A percentile compares a stretch with the other conserved stretches of the same genome.
phyloP scores from a whole-genome alignment of 1,140 invertebrate genomes.

The Hycleus phaleratus region DNA sequence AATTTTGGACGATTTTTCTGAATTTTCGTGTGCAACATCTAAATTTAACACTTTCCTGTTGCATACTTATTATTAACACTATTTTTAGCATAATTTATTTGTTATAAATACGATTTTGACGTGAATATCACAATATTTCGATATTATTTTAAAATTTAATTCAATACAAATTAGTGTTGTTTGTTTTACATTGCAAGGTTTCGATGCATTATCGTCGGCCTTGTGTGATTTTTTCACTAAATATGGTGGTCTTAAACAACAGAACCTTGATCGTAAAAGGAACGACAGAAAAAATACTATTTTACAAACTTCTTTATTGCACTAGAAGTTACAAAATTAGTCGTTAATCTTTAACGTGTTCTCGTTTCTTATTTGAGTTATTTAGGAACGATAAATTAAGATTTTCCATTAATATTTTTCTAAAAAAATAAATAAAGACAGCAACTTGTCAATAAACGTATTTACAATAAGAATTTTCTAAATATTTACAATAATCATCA shows the following conservation, averaged over 20 bases:
- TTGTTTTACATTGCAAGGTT: neutral
- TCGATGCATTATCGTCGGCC: neutral
- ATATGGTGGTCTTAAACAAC: constrained; percentile 8
- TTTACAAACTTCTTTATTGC: constrained; percentile 12
- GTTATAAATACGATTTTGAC: neutral
- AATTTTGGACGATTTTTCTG: neutral
- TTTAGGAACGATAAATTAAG: constrained; percentile 11
- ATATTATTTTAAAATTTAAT: neutral
- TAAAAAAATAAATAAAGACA: constrained; percentile 13
- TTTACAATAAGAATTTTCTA: neutral
- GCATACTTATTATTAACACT: neutral
- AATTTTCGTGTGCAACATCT: constrained; percentile 10
- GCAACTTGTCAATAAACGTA: neutral
- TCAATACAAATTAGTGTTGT: too few relatives aligned
- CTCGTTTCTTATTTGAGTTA: neutral
- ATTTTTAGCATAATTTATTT: constrained; percentile 2
- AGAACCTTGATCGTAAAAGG: constrained; percentile 10
- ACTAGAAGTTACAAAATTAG: constrained; percentile 13
- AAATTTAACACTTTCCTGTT: constrained; percentile 5
- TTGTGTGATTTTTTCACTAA: neutral
- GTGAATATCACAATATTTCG: neutral
- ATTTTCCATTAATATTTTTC: neutral
- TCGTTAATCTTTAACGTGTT: constrained; percentile 3
- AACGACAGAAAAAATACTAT: neutral
- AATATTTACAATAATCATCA: constrained; percentile 6